Conservation (phyloP, 2,797 vertebrate species). For the Tokudaia tokunoshimensis region DNA sequence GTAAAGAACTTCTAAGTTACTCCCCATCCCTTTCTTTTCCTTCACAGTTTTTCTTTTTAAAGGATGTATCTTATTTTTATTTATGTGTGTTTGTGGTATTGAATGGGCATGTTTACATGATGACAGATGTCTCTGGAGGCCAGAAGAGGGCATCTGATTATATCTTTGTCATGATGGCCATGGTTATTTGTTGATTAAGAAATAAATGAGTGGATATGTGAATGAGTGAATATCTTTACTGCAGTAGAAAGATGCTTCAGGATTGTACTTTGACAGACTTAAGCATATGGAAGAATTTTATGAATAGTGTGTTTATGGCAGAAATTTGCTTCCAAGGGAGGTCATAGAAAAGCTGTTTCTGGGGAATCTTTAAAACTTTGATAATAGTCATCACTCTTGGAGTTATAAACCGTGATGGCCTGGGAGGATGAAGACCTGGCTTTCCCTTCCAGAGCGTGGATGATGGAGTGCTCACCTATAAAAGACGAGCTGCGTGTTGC, state of each 20-base stretch:
- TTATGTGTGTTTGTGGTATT: not conserved
- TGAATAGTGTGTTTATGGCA: conserved; percentile 61
- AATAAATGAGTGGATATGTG: not conserved
- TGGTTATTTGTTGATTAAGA: conserved; percentile 9
- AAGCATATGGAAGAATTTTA: conserved; percentile 62
- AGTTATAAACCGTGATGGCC: conserved; percentile 71
- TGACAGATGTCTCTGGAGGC: not conserved
- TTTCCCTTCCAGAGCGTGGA: conserved; percentile 14
- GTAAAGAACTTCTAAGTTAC: not conserved
- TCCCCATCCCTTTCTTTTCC: not conserved
- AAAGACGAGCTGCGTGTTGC: conserved; percentile 73
- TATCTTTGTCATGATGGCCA: not conserved
- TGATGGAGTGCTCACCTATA: conserved; percentile 74
- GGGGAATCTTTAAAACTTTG: conserved; percentile 65
- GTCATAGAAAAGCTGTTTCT: conserved; percentile 65
- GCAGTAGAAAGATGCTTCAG: not conserved
- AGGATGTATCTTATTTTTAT: not conserved
- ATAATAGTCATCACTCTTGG: conserved; percentile 77
- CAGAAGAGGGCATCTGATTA: not conserved
- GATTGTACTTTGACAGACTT: conserved; percentile 23
- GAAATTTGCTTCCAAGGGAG: conserved; percentile 67
- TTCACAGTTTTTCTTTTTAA: not conserved
- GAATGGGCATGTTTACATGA: not conserved
- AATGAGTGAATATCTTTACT: not conserved
- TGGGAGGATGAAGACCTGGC: conserved; percentile 52